Conservation (phyloP, 2,797 vertebrate genomes). For the Percopsis omiscomaycus region DNA sequence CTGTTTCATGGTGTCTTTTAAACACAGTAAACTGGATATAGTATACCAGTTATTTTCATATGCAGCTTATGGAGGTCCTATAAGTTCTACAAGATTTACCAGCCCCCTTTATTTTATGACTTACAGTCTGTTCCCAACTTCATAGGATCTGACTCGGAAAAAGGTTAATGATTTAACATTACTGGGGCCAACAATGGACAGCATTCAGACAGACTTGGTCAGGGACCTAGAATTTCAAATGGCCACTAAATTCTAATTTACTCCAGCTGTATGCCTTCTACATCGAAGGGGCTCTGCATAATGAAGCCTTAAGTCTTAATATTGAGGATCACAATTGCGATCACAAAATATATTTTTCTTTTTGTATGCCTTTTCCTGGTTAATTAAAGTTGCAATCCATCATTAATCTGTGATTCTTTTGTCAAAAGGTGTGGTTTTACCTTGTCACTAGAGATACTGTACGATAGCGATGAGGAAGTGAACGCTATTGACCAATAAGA, state of each 20-base stretch:
- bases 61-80: not conserved
- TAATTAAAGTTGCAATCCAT: constrained; percentile 34
- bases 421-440: not conserved
- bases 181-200: constrained; percentile 52
- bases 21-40: constrained; percentile 25
- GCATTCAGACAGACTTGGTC: constrained; percentile 48
- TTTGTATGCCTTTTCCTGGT: constrained; percentile 15
- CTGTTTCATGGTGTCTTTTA: constrained; percentile 20
- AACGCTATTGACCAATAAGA: too few species aligned
- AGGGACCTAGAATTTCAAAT: constrained; percentile 55
- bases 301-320: not conserved
- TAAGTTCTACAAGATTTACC: not conserved
- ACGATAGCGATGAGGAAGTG: too few species aligned
- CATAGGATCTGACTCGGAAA: constrained; percentile 30
- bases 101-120: constrained; percentile 8
- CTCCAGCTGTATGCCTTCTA: constrained; percentile 54
- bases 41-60: too few species aligned
- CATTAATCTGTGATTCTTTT: not conserved
- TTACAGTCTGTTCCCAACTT: constrained; percentile 38
- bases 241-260: constrained; percentile 55
- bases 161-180: constrained; percentile 57
- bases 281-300: constrained; percentile 32
- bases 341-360: constrained; percentile 30
- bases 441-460: too few species aligned
- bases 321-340: constrained; percentile 9